phyloP scores from a whole-genome alignment of 2,113 vertebrate genomes.

The Xenopus laevis region DNA sequence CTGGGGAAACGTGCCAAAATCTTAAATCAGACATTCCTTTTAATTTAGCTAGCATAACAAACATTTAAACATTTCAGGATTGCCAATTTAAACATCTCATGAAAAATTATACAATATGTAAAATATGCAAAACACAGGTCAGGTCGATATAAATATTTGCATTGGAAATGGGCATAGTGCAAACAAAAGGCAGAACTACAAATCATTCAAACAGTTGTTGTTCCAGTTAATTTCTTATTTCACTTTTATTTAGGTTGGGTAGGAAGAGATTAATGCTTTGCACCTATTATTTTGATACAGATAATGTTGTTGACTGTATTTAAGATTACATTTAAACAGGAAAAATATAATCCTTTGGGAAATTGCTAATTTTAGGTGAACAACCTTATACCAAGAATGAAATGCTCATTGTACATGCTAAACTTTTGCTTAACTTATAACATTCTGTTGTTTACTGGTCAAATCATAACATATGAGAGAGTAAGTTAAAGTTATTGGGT shows the following conservation, averaged over 20 bases:
- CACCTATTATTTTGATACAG: conserved; percentile 9
- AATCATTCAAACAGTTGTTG: conserved; percentile 28
- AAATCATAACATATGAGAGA: no score
- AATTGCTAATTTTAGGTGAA: background rate
- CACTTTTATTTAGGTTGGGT: conserved; percentile 13
- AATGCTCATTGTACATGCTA: no score
- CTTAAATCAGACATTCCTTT: no score
- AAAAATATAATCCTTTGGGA: background rate
- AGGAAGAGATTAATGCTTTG: conserved; percentile 21
- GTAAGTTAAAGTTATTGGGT: no score
- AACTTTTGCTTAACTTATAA: no score
- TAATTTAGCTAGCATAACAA: conserved; percentile 21
- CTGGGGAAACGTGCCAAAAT: no score
- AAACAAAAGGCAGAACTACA: conserved; percentile 31
- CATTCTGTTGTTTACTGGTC: background rate
- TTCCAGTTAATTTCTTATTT: conserved; percentile 29
- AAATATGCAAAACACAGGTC: conserved; percentile 40
- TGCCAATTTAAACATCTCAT: conserved; percentile 33
- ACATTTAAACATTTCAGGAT: conserved; percentile 31
- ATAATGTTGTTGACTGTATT: background rate
- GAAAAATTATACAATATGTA: conserved; percentile 42
- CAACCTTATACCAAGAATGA: background rate
- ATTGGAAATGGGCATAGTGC: conserved; percentile 31
- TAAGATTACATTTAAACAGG: background rate
- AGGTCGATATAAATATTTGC: conserved; percentile 39